Percentiles rank a stretch among this genome's conserved stretches.
Conservation (phyloP, 2,797 vertebrate species). For the Danio jaintianensis region DNA sequence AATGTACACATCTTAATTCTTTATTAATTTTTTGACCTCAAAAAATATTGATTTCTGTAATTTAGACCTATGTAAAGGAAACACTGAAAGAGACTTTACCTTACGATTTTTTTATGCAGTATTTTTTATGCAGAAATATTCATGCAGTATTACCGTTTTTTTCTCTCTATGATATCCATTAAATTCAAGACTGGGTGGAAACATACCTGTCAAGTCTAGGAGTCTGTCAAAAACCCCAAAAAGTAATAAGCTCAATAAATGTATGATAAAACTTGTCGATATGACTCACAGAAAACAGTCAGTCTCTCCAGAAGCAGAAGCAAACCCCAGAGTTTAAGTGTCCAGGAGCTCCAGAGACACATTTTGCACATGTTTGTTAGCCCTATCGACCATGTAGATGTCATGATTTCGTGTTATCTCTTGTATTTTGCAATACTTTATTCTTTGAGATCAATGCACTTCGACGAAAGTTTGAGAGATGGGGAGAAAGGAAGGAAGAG, state of each 20-base stretch:
- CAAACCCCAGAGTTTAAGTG: conserved; percentile 4
- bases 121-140: no score
- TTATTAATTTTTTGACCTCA: no score
- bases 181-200: no score
- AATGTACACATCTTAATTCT: no score
- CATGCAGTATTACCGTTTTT: no score
- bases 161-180: no score
- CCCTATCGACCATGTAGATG: conserved; percentile 1
- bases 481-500: conserved; percentile 57
- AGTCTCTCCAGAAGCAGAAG: neutral
- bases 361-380: neutral
- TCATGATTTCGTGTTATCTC: conserved; percentile 44
- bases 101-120: no score
- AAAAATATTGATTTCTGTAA: no score
- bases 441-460: conserved; percentile 49
- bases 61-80: no score
- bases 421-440: conserved; percentile 44
- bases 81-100: no score
- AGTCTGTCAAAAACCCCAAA: neutral
- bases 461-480: conserved; percentile 55
- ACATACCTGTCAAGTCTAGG: no score
- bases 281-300: neutral
- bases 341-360: neutral
- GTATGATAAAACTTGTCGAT: neutral
- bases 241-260: neutral